Conservation (phyloP, 2,888 invertebrate genomes). For the Empis stercorea region DNA sequence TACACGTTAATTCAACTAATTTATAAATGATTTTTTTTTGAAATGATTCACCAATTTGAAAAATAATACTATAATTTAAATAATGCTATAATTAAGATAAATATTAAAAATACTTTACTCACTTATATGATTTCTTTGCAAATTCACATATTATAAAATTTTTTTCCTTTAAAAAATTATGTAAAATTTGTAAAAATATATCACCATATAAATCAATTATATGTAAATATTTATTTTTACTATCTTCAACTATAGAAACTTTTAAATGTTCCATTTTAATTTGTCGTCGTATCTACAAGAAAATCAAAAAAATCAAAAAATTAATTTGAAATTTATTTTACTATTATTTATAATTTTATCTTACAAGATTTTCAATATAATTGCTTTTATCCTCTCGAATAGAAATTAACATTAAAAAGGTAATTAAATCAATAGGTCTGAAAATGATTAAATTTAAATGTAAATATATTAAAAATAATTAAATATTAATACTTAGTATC, state of each 20-base stretch:
- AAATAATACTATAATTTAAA: constrained; percentile 22
- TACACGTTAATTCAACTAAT: constrained; percentile 27
- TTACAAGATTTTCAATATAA: constrained; percentile 47
- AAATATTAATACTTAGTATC: constrained; percentile 17
- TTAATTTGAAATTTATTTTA: no score
- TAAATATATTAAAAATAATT: background rate
- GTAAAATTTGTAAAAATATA: constrained; percentile 43
- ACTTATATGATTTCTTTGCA: constrained; percentile 45
- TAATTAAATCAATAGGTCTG: constrained; percentile 54
- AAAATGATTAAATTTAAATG: constrained; percentile 1
- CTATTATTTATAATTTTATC: constrained; percentile 16
- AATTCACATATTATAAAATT: constrained; percentile 43
- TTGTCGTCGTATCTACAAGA: constrained; percentile 36
- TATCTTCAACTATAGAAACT: constrained; percentile 41
- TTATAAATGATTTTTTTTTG: constrained; percentile 29
- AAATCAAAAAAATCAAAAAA: no score
- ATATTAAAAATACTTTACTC: constrained; percentile 25
- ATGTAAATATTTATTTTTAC: constrained; percentile 42
- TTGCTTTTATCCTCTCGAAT: constrained; percentile 46
- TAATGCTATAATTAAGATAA: background rate
- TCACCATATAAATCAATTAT: constrained; percentile 44
- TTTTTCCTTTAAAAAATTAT: constrained; percentile 41
- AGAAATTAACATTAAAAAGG: constrained; percentile 52
- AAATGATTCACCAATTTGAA: constrained; percentile 25
- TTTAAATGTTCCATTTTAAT: constrained; percentile 48